Percentiles rank a stretch among this genome's conserved stretches.
Conservation (phyloP, 2,888 invertebrate genomes). For the Danaus chrysippus region DNA sequence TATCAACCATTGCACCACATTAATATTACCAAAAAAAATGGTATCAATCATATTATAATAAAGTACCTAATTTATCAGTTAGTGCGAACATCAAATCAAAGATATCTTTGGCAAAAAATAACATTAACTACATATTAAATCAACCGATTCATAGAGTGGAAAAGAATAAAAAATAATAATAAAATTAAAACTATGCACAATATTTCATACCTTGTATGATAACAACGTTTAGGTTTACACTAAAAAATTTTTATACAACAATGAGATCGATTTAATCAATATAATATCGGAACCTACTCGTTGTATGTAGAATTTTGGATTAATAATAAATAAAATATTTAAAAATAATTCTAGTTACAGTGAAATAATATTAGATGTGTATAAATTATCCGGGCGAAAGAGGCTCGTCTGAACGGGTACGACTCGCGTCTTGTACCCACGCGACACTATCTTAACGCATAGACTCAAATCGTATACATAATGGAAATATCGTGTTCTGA, state of each 20-base stretch:
- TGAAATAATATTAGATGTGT: constrained; percentile 42
- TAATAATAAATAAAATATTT: constrained; percentile 28
- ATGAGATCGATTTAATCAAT: constrained; percentile 75
- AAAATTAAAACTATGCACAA: constrained; percentile 50
- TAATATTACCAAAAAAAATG: constrained; percentile 53
- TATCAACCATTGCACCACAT: constrained; percentile 68
- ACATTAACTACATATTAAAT: constrained; percentile 45
- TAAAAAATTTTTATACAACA: constrained; percentile 72
- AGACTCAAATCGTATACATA: constrained; percentile 79
- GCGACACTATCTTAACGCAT: constrained; percentile 73
- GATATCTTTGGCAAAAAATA: constrained; percentile 75
- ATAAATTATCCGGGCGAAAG: constrained; percentile 54
- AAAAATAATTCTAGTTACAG: constrained; percentile 30
- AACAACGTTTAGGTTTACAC: constrained; percentile 67
- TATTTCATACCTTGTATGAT: constrained; percentile 78
- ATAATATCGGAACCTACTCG: constrained; percentile 62
- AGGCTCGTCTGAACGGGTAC: constrained; percentile 41
- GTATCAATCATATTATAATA: constrained; percentile 42
- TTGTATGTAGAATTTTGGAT: constrained; percentile 45
- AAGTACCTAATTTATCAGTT: constrained; percentile 23
- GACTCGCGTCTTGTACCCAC: constrained; percentile 56
- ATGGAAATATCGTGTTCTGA: constrained; percentile 79
- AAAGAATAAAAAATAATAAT: constrained; percentile 27
- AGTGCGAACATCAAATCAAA: constrained; percentile 56
- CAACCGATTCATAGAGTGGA: constrained; percentile 53